Evolutionary conservation across 23 tunicate genomes (phyloP), one percentile per base, ranked within the genome.

Genomic region (Oikopleura albicans): DNA sequence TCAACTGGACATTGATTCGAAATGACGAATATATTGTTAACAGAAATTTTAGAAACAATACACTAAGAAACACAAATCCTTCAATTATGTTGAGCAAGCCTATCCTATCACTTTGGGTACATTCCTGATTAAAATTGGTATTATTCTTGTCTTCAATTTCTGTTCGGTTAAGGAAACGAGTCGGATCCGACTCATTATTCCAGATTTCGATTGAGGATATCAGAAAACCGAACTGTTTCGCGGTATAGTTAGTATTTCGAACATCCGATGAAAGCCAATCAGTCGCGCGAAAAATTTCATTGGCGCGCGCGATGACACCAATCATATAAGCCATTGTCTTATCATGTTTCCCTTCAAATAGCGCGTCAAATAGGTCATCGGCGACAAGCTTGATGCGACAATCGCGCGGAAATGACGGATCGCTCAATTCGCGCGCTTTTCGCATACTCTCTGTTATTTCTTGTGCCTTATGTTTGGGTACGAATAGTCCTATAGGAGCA

Each of bases 261-360:
- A 22, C 37, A 22, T 31, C 37, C 33, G 4, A 2, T 27, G 4
- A 2, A 4, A 71, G 79, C 79, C 79, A 71, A 29, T 71, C 79
- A 16, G 79, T 71, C 28, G 27, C 34, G 4, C 79, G 33, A 29
- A 71, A 71, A 29, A 71, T 71, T 34, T 71, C 35, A 29, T 71
- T 29, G 2, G 79, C 79, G 37, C 34, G 28, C 37, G 79, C 2
- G 2, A 71, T 71, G 37, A 71, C 79, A 16, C 34, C 27, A 29
- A 71, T 71, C 79, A 71, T 71, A 71, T 71, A 71, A 12, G 37
- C 79, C 34, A 71, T 71, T 71, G 79, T 71, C 31, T 71, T 71
- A 37, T 71, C 79, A 29, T 16, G 34, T 2, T 71, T 29, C 4
- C 79, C 79, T 29, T 71, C 4, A 2, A 34, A 34, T 34, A 71